Conservation (phyloP, 2,888 invertebrate species). For the Orthosia gothica region DNA sequence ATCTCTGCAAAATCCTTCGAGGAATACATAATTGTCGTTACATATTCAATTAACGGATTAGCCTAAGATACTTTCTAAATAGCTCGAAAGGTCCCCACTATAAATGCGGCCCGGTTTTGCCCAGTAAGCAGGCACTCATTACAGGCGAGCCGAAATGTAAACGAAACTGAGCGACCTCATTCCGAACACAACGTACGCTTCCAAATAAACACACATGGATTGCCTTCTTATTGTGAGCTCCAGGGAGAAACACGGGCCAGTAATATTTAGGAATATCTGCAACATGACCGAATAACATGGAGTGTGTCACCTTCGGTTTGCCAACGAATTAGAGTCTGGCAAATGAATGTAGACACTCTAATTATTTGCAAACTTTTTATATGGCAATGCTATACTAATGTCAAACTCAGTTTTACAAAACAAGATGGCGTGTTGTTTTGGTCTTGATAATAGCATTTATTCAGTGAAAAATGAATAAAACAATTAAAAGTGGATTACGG, state of each 20-base stretch:
- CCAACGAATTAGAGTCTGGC: too few species aligned
- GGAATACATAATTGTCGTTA: background rate
- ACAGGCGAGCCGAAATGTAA: slow-evolving; percentile 42
- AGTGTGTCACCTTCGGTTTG: too few species aligned
- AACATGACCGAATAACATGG: too few species aligned
- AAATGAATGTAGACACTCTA: too few species aligned
- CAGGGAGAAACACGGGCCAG: background rate
- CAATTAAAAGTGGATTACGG: too few species aligned
- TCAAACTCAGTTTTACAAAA: too few species aligned
- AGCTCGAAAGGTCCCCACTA: slow-evolving; percentile 16
- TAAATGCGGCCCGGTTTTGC: slow-evolving; percentile 24
- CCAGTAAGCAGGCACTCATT: slow-evolving; percentile 53
- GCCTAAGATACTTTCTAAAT: background rate
- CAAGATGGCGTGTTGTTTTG: too few species aligned
- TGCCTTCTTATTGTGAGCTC: slow-evolving; percentile 24
- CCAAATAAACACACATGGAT: slow-evolving; percentile 47
- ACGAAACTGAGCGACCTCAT: slow-evolving; percentile 53
- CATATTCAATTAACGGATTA: slow-evolving; percentile 7
- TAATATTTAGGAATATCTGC: background rate
- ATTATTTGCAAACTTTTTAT: too few species aligned
- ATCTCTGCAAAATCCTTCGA: too few species aligned
- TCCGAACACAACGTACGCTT: slow-evolving; percentile 39
- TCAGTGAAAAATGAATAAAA: too few species aligned
- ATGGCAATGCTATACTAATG: too few species aligned
- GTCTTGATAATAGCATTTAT: too few species aligned